Percentiles rank a stretch among this genome's conserved stretches.
These are phyloP conservation scores for Taenaris catops DNA, from an alignment of 2,888 invertebrate species.

Conservation along the genomic window DNA sequence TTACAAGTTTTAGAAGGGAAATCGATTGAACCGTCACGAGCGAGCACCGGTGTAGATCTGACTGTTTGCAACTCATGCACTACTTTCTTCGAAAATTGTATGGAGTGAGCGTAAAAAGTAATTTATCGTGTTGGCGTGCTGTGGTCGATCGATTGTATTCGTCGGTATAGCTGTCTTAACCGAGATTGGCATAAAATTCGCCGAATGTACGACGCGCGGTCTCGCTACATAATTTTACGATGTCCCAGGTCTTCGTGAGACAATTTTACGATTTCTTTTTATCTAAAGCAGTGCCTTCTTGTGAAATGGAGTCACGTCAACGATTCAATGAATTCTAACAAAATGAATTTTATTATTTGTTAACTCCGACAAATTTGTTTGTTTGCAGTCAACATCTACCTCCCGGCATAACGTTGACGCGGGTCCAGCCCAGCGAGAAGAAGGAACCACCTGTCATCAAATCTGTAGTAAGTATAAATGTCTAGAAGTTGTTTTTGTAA, in stretches of 20 bases:
- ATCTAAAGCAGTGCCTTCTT: conserved; percentile 22
- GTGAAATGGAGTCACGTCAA: conserved; percentile 20
- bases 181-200: conserved; percentile 62
- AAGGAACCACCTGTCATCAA: conserved; percentile 53
- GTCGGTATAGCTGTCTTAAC: conserved; percentile 47
- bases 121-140: conserved; percentile 69
- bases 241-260: conserved; percentile 24
- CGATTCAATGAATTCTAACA: conserved; percentile 4
- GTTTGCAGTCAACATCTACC: too few species aligned
- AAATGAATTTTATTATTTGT: conserved; percentile 2
- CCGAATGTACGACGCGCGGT: conserved; percentile 48
- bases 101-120: conserved; percentile 64
- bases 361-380: conserved; percentile 1
- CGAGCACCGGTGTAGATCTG: conserved; percentile 42
- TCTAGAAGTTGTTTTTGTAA: too few species aligned
- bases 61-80: conserved; percentile 54
- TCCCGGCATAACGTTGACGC: conserved; percentile 89
- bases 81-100: conserved; percentile 45
- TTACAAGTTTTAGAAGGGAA: conserved; percentile 4
- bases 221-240: conserved; percentile 24
- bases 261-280: conserved; percentile 20
- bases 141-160: conserved; percentile 58
- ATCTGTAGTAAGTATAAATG: conserved; percentile 54
- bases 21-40: conserved; percentile 29
- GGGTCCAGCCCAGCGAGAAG: conserved; percentile 81